Percentiles rank a stretch among this genome's conserved stretches.
Conservation (phyloP, 2,888 invertebrate genomes). For the Clitarchus hookeri region DNA sequence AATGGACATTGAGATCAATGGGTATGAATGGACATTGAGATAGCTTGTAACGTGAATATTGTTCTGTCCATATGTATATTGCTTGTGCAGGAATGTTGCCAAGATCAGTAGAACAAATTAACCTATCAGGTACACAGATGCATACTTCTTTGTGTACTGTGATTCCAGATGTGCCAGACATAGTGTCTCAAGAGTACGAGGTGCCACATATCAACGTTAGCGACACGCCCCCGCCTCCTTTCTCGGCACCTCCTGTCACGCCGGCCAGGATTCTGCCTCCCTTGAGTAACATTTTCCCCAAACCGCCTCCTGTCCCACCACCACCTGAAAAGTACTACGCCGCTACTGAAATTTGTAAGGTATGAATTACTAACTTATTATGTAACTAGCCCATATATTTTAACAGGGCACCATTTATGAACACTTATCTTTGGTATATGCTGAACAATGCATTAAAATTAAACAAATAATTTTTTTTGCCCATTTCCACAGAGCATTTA, state of each 20-base stretch:
- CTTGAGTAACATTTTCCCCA: constrained; percentile 60
- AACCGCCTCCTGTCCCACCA: constrained; percentile 57
- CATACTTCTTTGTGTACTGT: not conserved
- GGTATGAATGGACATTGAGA: too few relatives aligned
- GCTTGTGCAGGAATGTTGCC: too few relatives aligned
- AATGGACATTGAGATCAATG: too few relatives aligned
- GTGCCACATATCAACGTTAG: constrained; percentile 57
- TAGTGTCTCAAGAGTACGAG: constrained; percentile 66
- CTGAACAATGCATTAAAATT: too few relatives aligned
- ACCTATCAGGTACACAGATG: too few relatives aligned
- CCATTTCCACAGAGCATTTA: too few relatives aligned
- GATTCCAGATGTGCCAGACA: constrained; percentile 63
- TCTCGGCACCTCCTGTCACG: constrained; percentile 51
- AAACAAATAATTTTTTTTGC: too few relatives aligned
- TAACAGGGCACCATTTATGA: too few relatives aligned
- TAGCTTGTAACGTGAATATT: too few relatives aligned
- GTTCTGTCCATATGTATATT: too few relatives aligned
- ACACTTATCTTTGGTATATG: too few relatives aligned
- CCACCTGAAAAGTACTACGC: constrained; percentile 73
- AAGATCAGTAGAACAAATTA: too few relatives aligned
- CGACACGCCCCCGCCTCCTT: constrained; percentile 51
- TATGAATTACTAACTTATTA: constrained; percentile 32
- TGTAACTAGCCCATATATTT: not conserved
- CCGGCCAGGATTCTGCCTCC: constrained; percentile 56
- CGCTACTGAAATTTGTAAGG: constrained; percentile 67